Base-by-base conservation (phyloP, 2,113 vertebrate species). In the Engystomops pustulosus region DNA sequence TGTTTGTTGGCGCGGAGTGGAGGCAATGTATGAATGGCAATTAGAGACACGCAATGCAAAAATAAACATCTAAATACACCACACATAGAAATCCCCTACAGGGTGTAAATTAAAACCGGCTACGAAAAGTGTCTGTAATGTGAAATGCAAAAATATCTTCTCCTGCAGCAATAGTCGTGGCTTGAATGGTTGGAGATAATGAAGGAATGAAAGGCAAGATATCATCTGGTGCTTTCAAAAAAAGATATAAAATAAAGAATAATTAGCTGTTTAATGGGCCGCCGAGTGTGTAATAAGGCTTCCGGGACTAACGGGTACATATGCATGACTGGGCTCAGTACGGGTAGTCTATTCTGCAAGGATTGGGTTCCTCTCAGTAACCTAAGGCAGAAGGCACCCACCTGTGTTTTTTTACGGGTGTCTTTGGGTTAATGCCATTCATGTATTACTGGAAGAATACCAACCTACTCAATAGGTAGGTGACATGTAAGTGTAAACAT, bases 21-120 rank as follows among this genome's bases (percentile, higher is more conserved):
- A 77, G 17, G 74, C 32, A 15, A 18, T 38, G 74, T 55, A 55
- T 55, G 49, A 77, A 77, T 77, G 8, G 30, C 49, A 77, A 77
- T 77, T 55, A 77, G 74, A 55, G 32, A 14, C 23, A 55, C 2
- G 20, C 12, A 9, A 14, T 76, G 51, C 14, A 55, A 76, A 76
- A 76, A 51, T 5, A 74, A 74, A 45, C 25, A 32, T 12, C 45
- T 49, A 36, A 34, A 76, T 72, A 23, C 41, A 58, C 5, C 30
- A 77, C 18, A 77, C 32, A 32, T 58, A 55, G 34, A 53, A 58
- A 55, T 55, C 23, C 49, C 27, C 47, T 53, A 76, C 47, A 34
- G 41, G 72, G 74, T 55, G 32, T 53, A 76, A 76, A 77, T 58
- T 34, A 38, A 55, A 71, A 15, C 25, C 58, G 4, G 58, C 0